These are phyloP conservation scores for Montipora efflorescens DNA, from an alignment of 64 coral and sea anemone genomes.

Conservation along the genomic window DNA sequence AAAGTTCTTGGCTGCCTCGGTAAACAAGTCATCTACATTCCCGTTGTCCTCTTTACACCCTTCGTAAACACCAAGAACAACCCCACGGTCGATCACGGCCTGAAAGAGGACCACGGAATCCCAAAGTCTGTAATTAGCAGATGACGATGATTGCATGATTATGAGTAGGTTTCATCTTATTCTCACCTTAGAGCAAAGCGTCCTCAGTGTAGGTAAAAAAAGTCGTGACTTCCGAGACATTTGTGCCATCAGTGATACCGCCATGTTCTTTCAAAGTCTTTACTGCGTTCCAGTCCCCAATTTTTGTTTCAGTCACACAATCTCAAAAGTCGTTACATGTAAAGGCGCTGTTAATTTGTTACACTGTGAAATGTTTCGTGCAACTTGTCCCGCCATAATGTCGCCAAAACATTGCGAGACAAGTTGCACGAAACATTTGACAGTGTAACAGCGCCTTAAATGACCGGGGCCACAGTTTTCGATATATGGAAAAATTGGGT, in stretches of 20 bases:
- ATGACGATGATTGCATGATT: background rate
- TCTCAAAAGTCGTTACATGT: no score
- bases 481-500: no score
- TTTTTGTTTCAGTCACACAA: no score
- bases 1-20: constrained; percentile 42
- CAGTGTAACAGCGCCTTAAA: no score
- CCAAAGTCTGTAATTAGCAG: no score
- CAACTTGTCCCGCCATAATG: no score
- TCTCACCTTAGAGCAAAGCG: background rate
- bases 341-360: no score
- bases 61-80: constrained; percentile 70
- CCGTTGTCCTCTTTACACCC: background rate
- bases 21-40: constrained; percentile 30
- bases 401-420: no score
- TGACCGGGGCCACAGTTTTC: no score
- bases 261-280: background rate
- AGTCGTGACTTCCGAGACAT: background rate
- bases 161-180: background rate
- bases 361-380: no score
- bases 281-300: no score
- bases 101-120: background rate
- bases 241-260: background rate
- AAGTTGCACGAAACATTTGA: no score
- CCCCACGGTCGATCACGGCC: constrained; percentile 40
- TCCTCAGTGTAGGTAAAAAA: background rate